Evolutionary conservation across 2,888 invertebrate species (phyloP).

Genomic region (Ganaspis brasiliensis): DNA sequence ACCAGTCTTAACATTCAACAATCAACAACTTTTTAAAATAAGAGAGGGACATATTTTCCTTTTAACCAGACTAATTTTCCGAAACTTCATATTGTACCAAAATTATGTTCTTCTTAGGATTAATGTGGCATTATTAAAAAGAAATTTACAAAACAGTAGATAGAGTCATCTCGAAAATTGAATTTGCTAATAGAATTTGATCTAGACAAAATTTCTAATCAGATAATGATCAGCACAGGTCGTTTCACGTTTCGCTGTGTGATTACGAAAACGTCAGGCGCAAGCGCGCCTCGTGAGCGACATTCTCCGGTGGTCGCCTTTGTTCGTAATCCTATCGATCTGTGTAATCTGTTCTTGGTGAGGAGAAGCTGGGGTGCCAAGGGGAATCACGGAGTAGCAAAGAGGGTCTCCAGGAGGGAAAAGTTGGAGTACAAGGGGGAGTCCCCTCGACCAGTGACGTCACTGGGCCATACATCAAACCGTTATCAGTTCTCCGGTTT

Average conservation of each 20-base stretch:
- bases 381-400: conserved; percentile 42
- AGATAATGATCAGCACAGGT: conserved; percentile 61
- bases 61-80: too few species aligned
- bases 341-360: conserved; percentile 77
- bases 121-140: too few species aligned
- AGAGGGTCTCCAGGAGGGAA: conserved; percentile 50
- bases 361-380: conserved; percentile 55
- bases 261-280: conserved; percentile 63
- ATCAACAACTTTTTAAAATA: too few species aligned
- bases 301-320: conserved; percentile 67
- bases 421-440: conserved; percentile 48
- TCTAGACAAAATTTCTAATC: conserved; percentile 52
- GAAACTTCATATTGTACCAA: too few species aligned
- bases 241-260: conserved; percentile 63
- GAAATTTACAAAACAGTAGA: too few species aligned
- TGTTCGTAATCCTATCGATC: conserved; percentile 77
- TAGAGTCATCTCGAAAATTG: too few species aligned
- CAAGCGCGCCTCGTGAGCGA: conserved; percentile 63
- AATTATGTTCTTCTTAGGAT: too few species aligned
- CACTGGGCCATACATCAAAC: conserved; percentile 79
- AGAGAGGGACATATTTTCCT: too few species aligned
- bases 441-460: conserved; percentile 75
- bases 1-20: too few species aligned
- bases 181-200: background rate
- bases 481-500: conserved; percentile 76